These are phyloP conservation scores for Magallana gigas DNA, from an alignment of 1,140 invertebrate species.

Conservation along the genomic window DNA sequence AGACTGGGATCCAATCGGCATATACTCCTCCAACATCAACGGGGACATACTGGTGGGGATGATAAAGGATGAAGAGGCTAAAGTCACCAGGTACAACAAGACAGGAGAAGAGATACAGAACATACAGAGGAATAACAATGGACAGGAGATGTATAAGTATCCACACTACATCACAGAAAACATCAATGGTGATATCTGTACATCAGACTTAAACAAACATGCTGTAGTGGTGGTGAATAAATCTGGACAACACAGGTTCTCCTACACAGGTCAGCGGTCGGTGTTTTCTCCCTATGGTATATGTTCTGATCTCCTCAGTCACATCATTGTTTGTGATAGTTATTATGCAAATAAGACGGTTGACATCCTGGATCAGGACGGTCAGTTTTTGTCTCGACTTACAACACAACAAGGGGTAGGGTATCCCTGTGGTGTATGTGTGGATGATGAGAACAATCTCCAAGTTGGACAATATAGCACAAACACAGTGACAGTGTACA, in stretches of 20 bases:
- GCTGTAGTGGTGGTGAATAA: not conserved
- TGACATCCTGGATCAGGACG: not conserved
- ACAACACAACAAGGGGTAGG: not conserved
- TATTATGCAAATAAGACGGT: not conserved
- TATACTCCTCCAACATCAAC: not conserved
- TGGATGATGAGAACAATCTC: constrained; percentile 3
- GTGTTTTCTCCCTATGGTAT: not conserved
- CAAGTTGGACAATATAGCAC: not conserved
- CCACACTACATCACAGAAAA: not conserved
- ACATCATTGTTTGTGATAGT: not conserved
- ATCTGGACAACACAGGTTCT: not conserved
- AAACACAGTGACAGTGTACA: not conserved
- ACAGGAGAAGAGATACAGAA: not conserved
- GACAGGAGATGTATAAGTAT: not conserved
- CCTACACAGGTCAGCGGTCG: not conserved
- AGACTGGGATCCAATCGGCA: not conserved
- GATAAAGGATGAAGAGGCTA: not conserved
- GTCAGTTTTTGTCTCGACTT: not conserved
- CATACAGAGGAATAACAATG: not conserved
- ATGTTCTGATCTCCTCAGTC: not conserved
- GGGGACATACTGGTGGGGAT: not conserved
- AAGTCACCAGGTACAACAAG: not conserved
- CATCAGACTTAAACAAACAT: not conserved
- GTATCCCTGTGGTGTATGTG: not conserved
- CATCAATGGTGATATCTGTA: not conserved